These are phyloP conservation scores for Aldrovandia affinis DNA, from an alignment of 2,797 vertebrate genomes.

Conservation along the genomic window DNA sequence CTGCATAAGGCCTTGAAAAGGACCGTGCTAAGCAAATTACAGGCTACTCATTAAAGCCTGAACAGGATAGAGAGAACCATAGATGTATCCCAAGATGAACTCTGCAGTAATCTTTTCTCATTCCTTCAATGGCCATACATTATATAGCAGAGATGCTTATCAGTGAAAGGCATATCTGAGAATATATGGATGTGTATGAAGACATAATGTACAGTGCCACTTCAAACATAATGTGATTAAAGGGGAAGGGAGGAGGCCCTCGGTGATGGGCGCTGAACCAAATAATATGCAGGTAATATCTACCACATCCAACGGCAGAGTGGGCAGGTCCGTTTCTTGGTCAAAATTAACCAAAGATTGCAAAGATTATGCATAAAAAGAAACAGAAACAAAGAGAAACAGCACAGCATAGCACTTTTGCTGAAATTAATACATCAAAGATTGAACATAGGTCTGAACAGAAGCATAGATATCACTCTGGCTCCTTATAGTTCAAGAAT, in stretches of 20 bases:
- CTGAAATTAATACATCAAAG: too few species aligned
- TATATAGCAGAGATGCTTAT: conserved; percentile 51
- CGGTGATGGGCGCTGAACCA: conserved; percentile 50
- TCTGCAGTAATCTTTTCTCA: neutral
- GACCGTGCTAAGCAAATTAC: neutral
- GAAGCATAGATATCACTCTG: too few species aligned
- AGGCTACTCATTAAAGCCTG: neutral
- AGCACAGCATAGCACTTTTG: too few species aligned
- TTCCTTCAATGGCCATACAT: conserved; percentile 49
- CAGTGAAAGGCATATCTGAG: conserved; percentile 54
- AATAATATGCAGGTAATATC: conserved; percentile 40
- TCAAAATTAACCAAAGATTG: too few species aligned
- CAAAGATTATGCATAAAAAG: too few species aligned
- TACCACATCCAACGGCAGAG: conserved; percentile 32
- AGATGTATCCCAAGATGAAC: neutral
- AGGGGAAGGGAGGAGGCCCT: conserved; percentile 42
- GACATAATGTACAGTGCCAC: neutral
- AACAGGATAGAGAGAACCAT: neutral
- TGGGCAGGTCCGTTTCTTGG: too few species aligned
- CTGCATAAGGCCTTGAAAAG: neutral
- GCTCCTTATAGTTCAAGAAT: too few species aligned
- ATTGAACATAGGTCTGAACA: too few species aligned
- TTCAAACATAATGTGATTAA: conserved; percentile 54
- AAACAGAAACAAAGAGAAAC: too few species aligned
- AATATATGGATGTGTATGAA: conserved; percentile 56